Base-by-base conservation (phyloP, 30 jellyfish, hydroid and myxozoan species). In the Hydractinia symbiolongicarpus region DNA sequence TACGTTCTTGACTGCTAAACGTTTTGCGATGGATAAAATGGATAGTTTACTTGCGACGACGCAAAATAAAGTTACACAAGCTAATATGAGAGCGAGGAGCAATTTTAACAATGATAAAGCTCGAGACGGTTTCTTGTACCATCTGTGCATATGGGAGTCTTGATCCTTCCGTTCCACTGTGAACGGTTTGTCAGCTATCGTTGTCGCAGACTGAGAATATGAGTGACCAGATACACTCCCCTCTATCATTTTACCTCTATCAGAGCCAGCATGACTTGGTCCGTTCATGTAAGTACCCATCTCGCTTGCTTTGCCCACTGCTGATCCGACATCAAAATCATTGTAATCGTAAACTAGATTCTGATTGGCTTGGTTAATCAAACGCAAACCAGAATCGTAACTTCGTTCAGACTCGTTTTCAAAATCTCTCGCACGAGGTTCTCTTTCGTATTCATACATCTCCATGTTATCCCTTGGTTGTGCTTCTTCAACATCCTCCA, bases 31-130 rank as follows among this genome's bases (percentile, higher is more conserved):
- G 81, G 82, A 81, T 30, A 90, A 88, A 52, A 90, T 86, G 3
- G 97, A 76, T 44, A 90, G 56, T 56, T 90, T 90, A 83, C 97
- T 87, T 30, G 85, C 88, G 5, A 86, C 91, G 50, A 90, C 97
- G 72, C 94, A 81, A 9, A 76, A 83, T 4, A 90, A 77, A n/a
- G 90, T 79, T 44, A 68, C 81, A 50, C 68, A 19, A 4, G 95
- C 92, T 67, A 90, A 68, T 61, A 86, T 7, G 4, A 81, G 10
- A 11, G 97, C 83, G n/a, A 85, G 64, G 16, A 90, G 5, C 55
- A 91, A 73, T 75, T 90, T 90, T 17, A 85, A 19, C 5, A 88
- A 83, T 55, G 97, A 90, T 57, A 85, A 66, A 13, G 76, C 19
- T 8, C 49, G 54, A 4, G 97, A 79, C 55, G 95, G 75, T 81